These are phyloP conservation scores for Tragopan temminckii DNA, from an alignment of 2,797 vertebrate species.

Conservation along the genomic window DNA sequence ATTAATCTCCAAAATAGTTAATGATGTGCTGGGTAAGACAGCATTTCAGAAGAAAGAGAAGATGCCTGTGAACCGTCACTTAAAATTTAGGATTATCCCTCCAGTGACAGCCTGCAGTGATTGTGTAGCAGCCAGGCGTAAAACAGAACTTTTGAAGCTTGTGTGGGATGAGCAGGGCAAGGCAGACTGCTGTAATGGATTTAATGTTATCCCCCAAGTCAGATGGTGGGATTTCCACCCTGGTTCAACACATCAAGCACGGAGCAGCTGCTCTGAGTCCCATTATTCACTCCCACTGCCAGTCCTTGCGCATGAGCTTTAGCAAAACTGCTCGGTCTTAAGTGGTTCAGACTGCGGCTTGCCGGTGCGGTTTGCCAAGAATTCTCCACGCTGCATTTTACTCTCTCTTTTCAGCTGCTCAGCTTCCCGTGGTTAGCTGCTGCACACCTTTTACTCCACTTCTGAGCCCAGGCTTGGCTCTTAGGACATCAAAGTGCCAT, in stretches of 20 bases:
- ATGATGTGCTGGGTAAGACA: slow-evolving; percentile 50
- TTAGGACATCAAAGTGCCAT: neutral
- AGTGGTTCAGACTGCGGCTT: neutral
- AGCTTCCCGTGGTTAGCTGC: neutral
- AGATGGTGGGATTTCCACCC: slow-evolving; percentile 50
- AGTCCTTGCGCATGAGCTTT: neutral
- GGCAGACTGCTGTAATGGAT: slow-evolving; percentile 41
- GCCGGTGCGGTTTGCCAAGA: neutral
- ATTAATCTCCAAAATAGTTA: slow-evolving; percentile 49
- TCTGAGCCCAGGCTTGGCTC: fast-evolving
- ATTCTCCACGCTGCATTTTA: neutral
- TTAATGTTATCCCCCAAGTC: slow-evolving; percentile 45
- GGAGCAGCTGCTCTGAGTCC: slow-evolving; percentile 35
- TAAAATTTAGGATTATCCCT: slow-evolving; percentile 61
- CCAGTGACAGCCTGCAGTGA: slow-evolving; percentile 24
- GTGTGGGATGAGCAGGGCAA: slow-evolving; percentile 60
- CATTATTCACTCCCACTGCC: neutral
- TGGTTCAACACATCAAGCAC: fast-evolving
- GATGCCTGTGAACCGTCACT: slow-evolving; percentile 39
- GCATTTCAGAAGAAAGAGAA: slow-evolving; percentile 25
- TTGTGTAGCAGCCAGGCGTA: slow-evolving; percentile 35
- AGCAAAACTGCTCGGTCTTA: fast-evolving
- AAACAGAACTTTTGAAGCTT: slow-evolving; percentile 49
- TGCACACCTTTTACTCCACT: neutral
- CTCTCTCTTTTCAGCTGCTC: neutral